Conservation (phyloP, 2,888 invertebrate genomes). For the Sarcophaga caerulescens region DNA sequence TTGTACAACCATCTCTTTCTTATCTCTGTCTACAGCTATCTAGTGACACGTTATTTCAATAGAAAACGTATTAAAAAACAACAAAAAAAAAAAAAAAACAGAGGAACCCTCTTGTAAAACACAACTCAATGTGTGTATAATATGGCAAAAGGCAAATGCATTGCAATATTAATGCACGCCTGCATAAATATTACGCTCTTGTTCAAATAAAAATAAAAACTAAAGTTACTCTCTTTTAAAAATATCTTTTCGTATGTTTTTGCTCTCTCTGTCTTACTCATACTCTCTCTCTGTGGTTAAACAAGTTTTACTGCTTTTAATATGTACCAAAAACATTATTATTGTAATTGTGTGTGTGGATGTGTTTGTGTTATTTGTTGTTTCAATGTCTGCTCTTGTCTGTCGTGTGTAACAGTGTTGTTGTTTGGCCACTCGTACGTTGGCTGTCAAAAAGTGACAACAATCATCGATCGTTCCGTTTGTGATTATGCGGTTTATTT, state of each 20-base stretch:
- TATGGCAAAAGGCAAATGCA: background rate
- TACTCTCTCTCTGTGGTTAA: too few species aligned
- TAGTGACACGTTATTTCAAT: too few species aligned
- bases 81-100: too few species aligned
- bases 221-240: background rate
- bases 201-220: background rate
- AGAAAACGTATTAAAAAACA: too few species aligned
- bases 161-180: background rate
- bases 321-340: too few species aligned
- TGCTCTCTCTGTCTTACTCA: background rate
- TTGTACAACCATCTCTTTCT: conserved; percentile 47
- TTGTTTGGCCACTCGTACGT: conserved; percentile 59
- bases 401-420: conserved; percentile 65
- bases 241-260: conserved; percentile 7
- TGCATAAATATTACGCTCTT: background rate
- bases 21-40: background rate
- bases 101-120: background rate
- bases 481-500: conserved; percentile 80
- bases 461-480: conserved; percentile 80
- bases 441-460: conserved; percentile 79
- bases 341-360: conserved; percentile 11
- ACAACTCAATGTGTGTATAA: background rate
- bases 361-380: conserved; percentile 37
- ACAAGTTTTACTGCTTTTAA: too few species aligned
- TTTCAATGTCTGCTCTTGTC: conserved; percentile 65